A percentile compares a stretch with the other conserved stretches of the same genome.
Conservation (phyloP, 1,140 invertebrate genomes). For the Bombyx mandarina region DNA sequence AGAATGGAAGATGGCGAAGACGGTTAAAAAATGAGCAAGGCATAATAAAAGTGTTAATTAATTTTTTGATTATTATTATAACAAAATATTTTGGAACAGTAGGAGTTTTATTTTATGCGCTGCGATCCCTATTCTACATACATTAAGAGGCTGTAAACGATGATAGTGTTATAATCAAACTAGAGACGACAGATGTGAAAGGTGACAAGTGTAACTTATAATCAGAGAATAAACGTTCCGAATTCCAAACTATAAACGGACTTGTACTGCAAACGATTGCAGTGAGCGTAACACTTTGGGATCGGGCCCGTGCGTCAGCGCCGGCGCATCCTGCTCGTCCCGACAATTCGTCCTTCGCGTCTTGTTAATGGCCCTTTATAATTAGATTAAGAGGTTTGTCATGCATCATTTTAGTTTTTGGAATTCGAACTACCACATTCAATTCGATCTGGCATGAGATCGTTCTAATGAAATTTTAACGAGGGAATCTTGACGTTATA, state of each 20-base stretch:
- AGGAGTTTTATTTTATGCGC: too few species aligned
- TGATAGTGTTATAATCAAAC: too few species aligned
- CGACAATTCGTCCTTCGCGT: constrained; percentile 15
- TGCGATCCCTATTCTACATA: too few species aligned
- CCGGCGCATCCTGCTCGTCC: constrained; percentile 8
- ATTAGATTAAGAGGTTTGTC: constrained; percentile 14
- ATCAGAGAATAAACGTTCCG: not conserved
- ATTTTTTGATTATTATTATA: too few species aligned
- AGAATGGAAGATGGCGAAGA: too few species aligned
- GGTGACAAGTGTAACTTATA: too few species aligned
- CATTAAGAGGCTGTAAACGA: too few species aligned
- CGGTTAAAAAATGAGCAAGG: too few species aligned
- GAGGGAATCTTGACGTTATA: not conserved
- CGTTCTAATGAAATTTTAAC: too few species aligned
- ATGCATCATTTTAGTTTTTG: constrained; percentile 4
- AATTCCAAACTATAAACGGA: not conserved
- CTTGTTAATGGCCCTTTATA: constrained; percentile 19
- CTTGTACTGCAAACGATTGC: not conserved
- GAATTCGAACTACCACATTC: not conserved
- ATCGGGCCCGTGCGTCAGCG: not conserved
- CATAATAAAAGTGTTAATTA: too few species aligned
- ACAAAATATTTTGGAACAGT: too few species aligned
- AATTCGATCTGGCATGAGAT: not conserved
- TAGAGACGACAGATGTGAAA: too few species aligned
- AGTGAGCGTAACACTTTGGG: not conserved